Percentiles rank a stretch among this genome's conserved stretches.
These are phyloP conservation scores for Antechinus flavipes DNA, from an alignment of 2,113 vertebrate species.

Conservation along the genomic window DNA sequence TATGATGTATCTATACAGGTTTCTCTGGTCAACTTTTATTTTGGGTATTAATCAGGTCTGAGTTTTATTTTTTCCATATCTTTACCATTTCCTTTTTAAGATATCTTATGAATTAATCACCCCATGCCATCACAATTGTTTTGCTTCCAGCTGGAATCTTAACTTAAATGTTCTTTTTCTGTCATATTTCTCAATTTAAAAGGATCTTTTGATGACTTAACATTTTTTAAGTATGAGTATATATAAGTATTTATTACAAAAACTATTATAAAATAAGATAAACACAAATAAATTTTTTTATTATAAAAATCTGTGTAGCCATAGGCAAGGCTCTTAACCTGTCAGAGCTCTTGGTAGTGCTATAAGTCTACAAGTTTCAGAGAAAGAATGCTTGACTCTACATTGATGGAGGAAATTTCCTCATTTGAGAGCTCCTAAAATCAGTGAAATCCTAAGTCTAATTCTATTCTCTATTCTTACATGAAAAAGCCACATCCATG, in stretches of 20 bases:
- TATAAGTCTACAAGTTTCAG: background rate
- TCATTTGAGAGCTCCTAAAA: background rate
- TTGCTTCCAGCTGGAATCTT: background rate
- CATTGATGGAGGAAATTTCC: background rate
- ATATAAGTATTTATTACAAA: no score
- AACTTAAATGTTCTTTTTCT: background rate
- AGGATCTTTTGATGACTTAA: background rate
- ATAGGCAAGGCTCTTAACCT: background rate
- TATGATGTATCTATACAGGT: no score
- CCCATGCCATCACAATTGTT: background rate
- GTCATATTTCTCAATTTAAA: background rate
- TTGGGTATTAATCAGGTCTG: background rate
- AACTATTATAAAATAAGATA: no score
- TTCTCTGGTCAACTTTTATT: background rate
- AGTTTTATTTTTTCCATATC: background rate
- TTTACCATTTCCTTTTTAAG: background rate
- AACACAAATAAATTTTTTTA: no score
- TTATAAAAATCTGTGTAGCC: no score
- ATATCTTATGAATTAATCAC: background rate
- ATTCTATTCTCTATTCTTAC: background rate
- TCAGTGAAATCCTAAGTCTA: background rate
- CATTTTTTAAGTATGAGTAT: background rate
- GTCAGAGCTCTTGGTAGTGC: background rate
- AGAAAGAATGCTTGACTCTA: background rate
- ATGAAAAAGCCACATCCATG: background rate